Evolutionary conservation across 2,888 invertebrate species (phyloP).

Genomic region (Nephrocerus scutellatus): DNA sequence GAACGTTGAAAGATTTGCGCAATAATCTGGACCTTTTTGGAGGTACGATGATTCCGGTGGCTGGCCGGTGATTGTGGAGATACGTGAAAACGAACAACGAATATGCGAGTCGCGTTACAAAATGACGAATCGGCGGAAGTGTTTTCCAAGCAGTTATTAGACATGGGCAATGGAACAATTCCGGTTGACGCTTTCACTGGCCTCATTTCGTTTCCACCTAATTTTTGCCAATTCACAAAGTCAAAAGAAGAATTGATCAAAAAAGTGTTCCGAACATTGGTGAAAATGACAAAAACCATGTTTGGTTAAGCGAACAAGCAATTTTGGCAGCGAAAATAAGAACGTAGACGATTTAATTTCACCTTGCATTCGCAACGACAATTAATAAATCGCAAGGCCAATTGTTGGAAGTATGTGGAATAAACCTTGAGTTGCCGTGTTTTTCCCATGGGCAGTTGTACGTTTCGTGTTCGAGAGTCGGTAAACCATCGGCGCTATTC

Average conservation of each 20-base stretch:
- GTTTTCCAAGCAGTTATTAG: slow-evolving; percentile 17
- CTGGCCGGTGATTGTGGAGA: no score
- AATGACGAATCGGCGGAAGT: slow-evolving; percentile 15
- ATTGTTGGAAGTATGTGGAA: no score
- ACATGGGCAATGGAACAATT: slow-evolving; percentile 25
- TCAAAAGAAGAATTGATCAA: slow-evolving; percentile 13
- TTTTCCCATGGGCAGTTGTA: no score
- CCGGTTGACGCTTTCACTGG: slow-evolving; percentile 21
- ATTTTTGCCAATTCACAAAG: slow-evolving; percentile 14
- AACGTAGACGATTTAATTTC: slow-evolving; percentile 8
- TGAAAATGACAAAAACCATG: slow-evolving; percentile 7
- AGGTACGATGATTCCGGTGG: no score
- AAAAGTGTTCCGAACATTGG: slow-evolving; percentile 9
- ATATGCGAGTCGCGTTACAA: slow-evolving; percentile 19
- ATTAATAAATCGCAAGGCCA: no score
- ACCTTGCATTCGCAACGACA: no score
- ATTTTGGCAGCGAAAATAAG: slow-evolving; percentile 7
- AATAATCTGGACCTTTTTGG: no score
- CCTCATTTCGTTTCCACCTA: slow-evolving; percentile 23
- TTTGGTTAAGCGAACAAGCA: slow-evolving; percentile 8
- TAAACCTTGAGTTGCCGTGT: no score
- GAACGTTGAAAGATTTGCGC: no score
- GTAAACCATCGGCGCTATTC: no score
- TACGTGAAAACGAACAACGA: no score
- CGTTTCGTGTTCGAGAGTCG: no score